Conservation (phyloP, 2,113 vertebrate genomes). For the Pedionomus torquatus region DNA sequence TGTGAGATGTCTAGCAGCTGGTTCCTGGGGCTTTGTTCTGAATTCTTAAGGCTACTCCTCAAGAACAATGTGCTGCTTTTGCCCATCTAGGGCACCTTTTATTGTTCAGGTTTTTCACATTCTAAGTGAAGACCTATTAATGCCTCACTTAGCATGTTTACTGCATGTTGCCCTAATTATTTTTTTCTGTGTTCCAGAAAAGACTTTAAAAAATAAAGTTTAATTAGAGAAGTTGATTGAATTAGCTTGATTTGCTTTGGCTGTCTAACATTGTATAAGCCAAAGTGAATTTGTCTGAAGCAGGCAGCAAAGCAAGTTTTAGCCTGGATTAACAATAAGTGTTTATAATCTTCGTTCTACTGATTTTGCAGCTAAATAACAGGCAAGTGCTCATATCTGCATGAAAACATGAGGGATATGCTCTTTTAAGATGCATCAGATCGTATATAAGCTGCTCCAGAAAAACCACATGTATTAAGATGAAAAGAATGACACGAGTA, state of each 20-base stretch:
- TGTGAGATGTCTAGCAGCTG: neutral
- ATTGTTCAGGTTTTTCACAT: neutral
- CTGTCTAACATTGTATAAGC: neutral
- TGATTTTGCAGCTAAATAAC: slow-evolving; percentile 1
- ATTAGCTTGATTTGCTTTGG: slow-evolving; percentile 56
- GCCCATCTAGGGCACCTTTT: neutral
- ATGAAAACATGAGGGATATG: neutral
- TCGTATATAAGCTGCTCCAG: neutral
- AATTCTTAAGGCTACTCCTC: neutral
- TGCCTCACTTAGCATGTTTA: neutral
- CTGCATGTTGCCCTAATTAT: neutral
- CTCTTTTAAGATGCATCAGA: slow-evolving; percentile 10
- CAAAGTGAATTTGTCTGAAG: slow-evolving; percentile 51
- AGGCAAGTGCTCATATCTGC: neutral
- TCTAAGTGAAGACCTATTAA: neutral
- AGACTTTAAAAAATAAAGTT: slow-evolving; percentile 12
- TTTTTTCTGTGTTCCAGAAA: slow-evolving; percentile 17
- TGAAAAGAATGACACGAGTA: neutral
- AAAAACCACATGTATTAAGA: neutral
- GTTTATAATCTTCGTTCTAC: slow-evolving; percentile 23
- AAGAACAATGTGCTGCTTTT: neutral
- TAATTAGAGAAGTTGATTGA: slow-evolving; percentile 43
- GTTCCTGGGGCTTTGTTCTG: neutral
- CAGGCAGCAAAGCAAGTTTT: slow-evolving; percentile 32
- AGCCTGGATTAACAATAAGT: slow-evolving; percentile 47